Conservation (phyloP, 2,888 invertebrate species). For the Lasius platythorax region DNA sequence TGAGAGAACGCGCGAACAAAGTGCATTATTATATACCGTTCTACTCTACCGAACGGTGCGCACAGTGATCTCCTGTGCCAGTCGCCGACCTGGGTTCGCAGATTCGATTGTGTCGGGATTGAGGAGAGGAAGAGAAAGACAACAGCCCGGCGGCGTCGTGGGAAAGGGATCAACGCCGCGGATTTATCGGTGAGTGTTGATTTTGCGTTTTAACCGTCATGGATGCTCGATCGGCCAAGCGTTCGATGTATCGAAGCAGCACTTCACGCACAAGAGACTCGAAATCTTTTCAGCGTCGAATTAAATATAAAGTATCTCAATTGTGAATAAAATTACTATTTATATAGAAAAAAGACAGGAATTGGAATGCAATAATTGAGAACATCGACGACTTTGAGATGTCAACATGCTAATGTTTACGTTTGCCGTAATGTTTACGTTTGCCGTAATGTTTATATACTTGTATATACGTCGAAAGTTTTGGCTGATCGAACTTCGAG, state of each 20-base stretch:
- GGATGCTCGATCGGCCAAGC: neutral
- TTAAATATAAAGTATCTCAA: neutral
- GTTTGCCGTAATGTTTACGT: neutral
- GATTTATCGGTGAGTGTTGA: slow-evolving; percentile 49
- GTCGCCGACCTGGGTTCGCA: slow-evolving; percentile 34
- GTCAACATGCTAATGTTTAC: neutral
- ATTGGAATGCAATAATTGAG: neutral
- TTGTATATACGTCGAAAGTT: neutral
- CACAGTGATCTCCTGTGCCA: slow-evolving; percentile 62
- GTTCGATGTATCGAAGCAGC: neutral
- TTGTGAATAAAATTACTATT: neutral
- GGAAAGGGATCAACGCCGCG: slow-evolving; percentile 32
- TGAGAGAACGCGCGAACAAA: slow-evolving; percentile 15
- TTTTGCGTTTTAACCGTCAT: slow-evolving; percentile 21
- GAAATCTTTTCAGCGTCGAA: neutral
- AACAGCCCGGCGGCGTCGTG: slow-evolving; percentile 37
- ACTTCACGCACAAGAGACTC: neutral
- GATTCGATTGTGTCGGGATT: slow-evolving; percentile 50
- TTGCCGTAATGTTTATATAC: neutral
- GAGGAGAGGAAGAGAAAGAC: slow-evolving; percentile 47
- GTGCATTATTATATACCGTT: slow-evolving; percentile 35
- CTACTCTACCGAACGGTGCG: slow-evolving; percentile 15
- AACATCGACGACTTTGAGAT: neutral
- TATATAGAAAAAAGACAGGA: neutral
- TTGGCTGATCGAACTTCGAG: neutral